These are phyloP conservation scores for Nothura maculosa DNA, from an alignment of 2,797 vertebrate species.

Conservation along the genomic window DNA sequence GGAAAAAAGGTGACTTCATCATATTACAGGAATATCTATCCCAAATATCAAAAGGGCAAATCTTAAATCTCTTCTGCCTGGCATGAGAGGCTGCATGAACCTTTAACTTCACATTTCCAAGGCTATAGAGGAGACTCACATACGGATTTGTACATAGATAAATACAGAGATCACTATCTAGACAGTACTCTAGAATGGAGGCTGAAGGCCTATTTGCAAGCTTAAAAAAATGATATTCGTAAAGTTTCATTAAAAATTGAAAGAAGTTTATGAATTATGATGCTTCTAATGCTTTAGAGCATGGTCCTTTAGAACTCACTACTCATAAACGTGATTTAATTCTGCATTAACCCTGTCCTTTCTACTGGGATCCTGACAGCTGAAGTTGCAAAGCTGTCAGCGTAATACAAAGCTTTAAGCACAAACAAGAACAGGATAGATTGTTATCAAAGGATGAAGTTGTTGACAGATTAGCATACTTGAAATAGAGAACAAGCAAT, in stretches of 20 bases:
- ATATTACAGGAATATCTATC: not conserved
- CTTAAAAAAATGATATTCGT: not conserved
- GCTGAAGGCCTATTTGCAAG: not conserved
- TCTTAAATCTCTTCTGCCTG: not conserved
- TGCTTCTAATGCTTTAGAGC: not conserved
- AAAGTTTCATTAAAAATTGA: not conserved
- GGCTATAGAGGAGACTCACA: not conserved
- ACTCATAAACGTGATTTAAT: not conserved
- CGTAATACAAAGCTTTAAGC: not conserved
- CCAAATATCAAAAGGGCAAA: not conserved
- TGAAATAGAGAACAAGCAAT: not conserved
- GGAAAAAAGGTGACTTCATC: not conserved
- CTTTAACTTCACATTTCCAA: not conserved
- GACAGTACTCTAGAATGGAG: not conserved
- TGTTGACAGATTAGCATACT: too few relatives aligned
- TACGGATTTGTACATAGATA: not conserved
- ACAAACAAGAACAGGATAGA: not conserved
- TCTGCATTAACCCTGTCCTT: not conserved
- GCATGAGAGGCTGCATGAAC: not conserved
- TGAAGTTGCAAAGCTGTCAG: not conserved
- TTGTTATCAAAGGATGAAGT: not conserved
- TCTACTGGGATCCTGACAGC: not conserved
- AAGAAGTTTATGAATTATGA: not conserved
- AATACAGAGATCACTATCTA: not conserved
- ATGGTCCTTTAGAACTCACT: not conserved